These are phyloP conservation scores for Suncus etruscus DNA, from an alignment of 2,113 vertebrate species.

Conservation along the genomic window DNA sequence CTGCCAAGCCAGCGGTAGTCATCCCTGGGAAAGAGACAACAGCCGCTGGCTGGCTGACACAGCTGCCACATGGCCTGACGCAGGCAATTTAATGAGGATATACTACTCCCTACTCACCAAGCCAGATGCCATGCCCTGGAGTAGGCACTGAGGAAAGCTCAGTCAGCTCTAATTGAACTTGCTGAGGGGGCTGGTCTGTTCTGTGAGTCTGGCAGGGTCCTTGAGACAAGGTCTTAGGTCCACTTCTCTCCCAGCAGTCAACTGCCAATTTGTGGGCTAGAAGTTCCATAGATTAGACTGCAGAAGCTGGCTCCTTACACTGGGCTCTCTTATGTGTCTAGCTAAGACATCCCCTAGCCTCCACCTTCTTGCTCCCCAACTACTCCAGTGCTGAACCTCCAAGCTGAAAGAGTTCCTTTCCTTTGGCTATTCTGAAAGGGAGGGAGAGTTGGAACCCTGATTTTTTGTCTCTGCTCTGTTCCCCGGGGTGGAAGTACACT, in stretches of 20 bases:
- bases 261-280: background rate
- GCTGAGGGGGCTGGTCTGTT: background rate
- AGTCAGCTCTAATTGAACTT: slow-evolving; percentile 54
- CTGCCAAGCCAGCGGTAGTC: slow-evolving; percentile 76
- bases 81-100: slow-evolving; percentile 74
- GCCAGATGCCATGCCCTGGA: slow-evolving; percentile 75
- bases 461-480: slow-evolving; percentile 21
- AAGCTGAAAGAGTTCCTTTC: slow-evolving; percentile 2
- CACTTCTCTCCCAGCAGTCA: slow-evolving; percentile 4
- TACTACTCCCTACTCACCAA: slow-evolving; percentile 71
- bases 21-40: slow-evolving; percentile 76
- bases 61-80: slow-evolving; percentile 72
- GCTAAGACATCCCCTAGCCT: background rate
- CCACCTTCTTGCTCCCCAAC: background rate
- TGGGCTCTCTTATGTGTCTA: slow-evolving; percentile 5
- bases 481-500: background rate
- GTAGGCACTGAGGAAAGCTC: slow-evolving; percentile 58
- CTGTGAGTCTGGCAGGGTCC: slow-evolving; percentile 1
- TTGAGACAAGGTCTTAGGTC: slow-evolving; percentile 18
- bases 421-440: slow-evolving; percentile 49
- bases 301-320: background rate
- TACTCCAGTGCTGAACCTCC: background rate
- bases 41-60: slow-evolving; percentile 75
- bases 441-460: background rate
- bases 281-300: background rate